A percentile compares a stretch with the other conserved stretches of the same genome.
These are phyloP conservation scores for Idaea dimidiata DNA, from an alignment of 2,888 invertebrate species.

Conservation along the genomic window DNA sequence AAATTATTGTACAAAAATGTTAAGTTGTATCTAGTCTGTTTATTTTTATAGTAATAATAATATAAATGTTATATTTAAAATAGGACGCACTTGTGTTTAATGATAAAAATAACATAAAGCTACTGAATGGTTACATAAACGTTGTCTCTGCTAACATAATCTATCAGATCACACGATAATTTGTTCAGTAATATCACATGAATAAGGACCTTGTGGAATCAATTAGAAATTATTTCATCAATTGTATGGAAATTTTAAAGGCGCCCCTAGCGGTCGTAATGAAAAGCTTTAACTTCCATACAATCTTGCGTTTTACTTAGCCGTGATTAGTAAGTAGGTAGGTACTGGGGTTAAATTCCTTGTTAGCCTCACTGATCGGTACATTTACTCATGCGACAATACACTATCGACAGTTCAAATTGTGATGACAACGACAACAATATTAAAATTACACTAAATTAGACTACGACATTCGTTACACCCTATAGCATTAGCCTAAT, in stretches of 20 bases:
- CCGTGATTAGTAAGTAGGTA: no score
- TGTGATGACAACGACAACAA: conserved; percentile 44
- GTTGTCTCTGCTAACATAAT: conserved; percentile 41
- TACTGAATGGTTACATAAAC: conserved; percentile 36
- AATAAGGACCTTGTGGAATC: neutral
- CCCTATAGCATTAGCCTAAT: conserved; percentile 55
- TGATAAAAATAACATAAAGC: conserved; percentile 38
- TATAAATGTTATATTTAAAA: conserved; percentile 40
- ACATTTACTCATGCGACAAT: conserved; percentile 9
- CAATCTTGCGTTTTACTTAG: neutral
- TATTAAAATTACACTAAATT: conserved; percentile 38
- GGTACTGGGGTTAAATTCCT: neutral
- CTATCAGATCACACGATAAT: conserved; percentile 19
- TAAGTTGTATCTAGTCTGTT: conserved; percentile 38
- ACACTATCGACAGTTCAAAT: conserved; percentile 13
- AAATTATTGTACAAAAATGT: conserved; percentile 54
- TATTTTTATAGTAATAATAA: conserved; percentile 24
- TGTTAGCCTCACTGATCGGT: neutral
- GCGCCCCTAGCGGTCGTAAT: neutral
- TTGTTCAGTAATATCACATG: neutral
- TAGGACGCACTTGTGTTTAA: conserved; percentile 53
- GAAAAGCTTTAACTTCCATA: neutral
- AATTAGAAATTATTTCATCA: no score
- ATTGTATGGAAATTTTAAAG: neutral
- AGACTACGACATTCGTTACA: conserved; percentile 38